Evolutionary conservation across 2,888 invertebrate species (phyloP), one percentile per base, ranked within the genome.

Genomic region (Onthophagus sagittarius): DNA sequence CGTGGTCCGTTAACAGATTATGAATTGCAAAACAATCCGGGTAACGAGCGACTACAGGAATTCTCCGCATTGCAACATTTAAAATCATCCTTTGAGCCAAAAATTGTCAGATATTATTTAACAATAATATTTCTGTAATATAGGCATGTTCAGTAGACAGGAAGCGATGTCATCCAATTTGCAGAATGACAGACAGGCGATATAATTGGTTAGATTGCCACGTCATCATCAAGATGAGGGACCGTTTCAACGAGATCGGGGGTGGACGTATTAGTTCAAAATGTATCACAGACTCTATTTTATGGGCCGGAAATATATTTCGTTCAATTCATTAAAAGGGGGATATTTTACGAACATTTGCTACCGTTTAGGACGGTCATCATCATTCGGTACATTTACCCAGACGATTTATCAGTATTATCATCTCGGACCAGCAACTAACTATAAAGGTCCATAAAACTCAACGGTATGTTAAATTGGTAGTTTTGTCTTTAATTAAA

Each of bases 241-340:
- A 53, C 39, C 23, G 3, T 23, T 23, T 23, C 23, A 11, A 53
- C 39, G 39, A 23, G 23, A 23, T 23, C 23, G 23, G 23, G 23
- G 23, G 23, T 23, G 23, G 23, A 23, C 23, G 3, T 23, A 23
- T 23, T 71, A 62, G 31, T 62, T 71, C 71, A 71, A 62, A 62
- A 62, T 71, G 53, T 71, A 62, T 71, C 71, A 62, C 71, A 23
- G 71, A 71, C 62, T 53, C 15, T 71, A 31, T 62, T 71, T 71
- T 71, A 71, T 71, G 15, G 71, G 11, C 71, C 71, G 71, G 71
- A 71, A 71, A 71, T 71, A 31, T 71, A 62, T 62, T 71, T 71
- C 71, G 13, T 71, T 62, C 71, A 31, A 71, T 71, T 23, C 62
- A 71, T 62, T 71, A 62, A 71, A 23, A 71, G 15, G 62, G 62